Evolutionary conservation across 2,888 invertebrate species (phyloP).

Genomic region (Apomyelois bistriatella): DNA sequence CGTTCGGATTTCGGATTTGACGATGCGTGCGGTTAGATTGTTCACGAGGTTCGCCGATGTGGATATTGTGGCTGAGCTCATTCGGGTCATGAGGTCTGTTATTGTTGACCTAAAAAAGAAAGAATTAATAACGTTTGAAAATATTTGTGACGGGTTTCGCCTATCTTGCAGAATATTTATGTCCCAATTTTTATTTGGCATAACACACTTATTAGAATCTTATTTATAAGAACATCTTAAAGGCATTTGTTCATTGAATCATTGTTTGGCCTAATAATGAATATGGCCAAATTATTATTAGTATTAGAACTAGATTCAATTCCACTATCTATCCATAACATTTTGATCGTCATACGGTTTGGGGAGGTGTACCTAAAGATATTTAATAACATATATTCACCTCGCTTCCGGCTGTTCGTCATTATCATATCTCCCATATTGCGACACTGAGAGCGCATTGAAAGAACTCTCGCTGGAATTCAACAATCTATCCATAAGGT

Average conservation of each 20-base stretch:
- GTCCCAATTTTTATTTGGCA: too few relatives aligned
- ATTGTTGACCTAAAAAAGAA: conserved; percentile 42
- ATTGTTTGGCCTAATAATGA: too few relatives aligned
- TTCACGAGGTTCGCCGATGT: conserved; percentile 57
- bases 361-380: too few relatives aligned
- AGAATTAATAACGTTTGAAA: neutral
- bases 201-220: too few relatives aligned
- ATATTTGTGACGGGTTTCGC: too few relatives aligned
- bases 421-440: conserved; percentile 54
- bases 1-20: conserved; percentile 64
- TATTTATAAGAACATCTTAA: too few relatives aligned
- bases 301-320: too few relatives aligned
- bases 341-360: too few relatives aligned
- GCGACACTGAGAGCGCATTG: conserved; percentile 61
- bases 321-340: too few relatives aligned
- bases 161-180: too few relatives aligned
- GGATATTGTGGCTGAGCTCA: conserved; percentile 65
- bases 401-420: conserved; percentile 11
- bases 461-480: conserved; percentile 71
- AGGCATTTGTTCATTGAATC: too few relatives aligned
- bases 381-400: neutral
- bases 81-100: conserved; percentile 64
- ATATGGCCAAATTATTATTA: too few relatives aligned
- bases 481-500: conserved; percentile 59
- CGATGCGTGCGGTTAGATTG: conserved; percentile 56